These are phyloP conservation scores for Heterotis niloticus DNA, from an alignment of 2,113 vertebrate genomes.

Conservation along the genomic window DNA sequence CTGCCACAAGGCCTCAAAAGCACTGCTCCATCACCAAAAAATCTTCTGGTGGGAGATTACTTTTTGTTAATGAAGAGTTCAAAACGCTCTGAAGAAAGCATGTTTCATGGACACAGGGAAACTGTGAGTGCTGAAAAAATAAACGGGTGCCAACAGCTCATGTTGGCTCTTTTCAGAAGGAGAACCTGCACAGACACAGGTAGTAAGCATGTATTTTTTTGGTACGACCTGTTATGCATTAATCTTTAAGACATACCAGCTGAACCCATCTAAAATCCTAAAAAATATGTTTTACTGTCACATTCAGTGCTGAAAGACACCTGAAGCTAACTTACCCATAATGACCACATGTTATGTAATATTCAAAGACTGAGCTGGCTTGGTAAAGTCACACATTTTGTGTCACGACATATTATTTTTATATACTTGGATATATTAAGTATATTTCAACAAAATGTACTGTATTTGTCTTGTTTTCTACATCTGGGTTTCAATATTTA, in stretches of 20 bases:
- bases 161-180: not conserved
- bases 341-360: too few species aligned
- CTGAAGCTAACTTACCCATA: too few species aligned
- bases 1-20: not conserved
- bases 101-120: not conserved
- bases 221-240: not conserved
- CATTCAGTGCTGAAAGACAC: too few species aligned
- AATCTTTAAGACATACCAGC: not conserved
- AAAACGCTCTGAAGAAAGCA: conserved; percentile 1
- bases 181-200: not conserved
- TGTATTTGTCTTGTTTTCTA: too few species aligned
- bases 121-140: not conserved
- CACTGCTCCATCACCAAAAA: conserved; percentile 10
- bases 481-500: too few species aligned
- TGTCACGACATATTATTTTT: too few species aligned
- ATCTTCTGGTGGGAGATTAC: conserved; percentile 7
- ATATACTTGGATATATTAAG: too few species aligned
- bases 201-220: not conserved
- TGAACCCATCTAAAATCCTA: not conserved
- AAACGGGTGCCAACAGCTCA: not conserved
- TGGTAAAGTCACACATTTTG: too few species aligned
- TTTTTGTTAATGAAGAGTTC: conserved; percentile 13
- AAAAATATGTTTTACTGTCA: too few species aligned
- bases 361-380: too few species aligned
- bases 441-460: too few species aligned